Conservation (phyloP, 1,140 invertebrate genomes). For the Brachionus paranguensis region DNA sequence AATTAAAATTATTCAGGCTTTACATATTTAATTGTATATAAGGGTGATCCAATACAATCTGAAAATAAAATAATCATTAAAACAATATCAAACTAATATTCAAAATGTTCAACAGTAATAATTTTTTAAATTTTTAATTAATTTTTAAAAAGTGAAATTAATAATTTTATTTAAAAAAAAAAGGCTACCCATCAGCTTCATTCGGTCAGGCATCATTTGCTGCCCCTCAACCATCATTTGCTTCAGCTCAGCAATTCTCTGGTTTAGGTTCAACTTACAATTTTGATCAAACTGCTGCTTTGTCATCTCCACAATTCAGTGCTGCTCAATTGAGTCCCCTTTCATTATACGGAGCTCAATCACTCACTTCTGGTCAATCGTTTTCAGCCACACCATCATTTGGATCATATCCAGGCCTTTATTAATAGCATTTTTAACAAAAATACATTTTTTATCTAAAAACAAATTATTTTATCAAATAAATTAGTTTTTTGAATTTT, state of each 20-base stretch:
- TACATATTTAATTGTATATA: background rate
- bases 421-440: background rate
- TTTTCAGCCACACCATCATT: background rate
- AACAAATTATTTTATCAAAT: background rate
- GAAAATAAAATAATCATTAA: background rate
- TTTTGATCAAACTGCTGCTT: background rate
- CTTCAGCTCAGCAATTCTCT: background rate
- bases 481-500: background rate
- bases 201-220: background rate
- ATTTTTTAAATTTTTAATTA: background rate
- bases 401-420: background rate
- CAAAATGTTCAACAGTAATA: background rate
- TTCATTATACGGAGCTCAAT: background rate
- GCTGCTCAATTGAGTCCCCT: background rate
- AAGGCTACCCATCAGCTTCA: background rate
- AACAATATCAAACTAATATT: too few relatives aligned
- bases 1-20: background rate
- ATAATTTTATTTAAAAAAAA: background rate
- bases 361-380: background rate
- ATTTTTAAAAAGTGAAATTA: background rate
- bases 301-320: background rate
- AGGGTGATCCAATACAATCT: background rate
- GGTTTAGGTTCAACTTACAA: background rate
- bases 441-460: background rate
- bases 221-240: background rate